Percentiles rank a stretch among this genome's conserved stretches.
These are phyloP conservation scores for Trissoscelio sp. DNA, from an alignment of 2,888 invertebrate genomes.

Conservation along the genomic window DNA sequence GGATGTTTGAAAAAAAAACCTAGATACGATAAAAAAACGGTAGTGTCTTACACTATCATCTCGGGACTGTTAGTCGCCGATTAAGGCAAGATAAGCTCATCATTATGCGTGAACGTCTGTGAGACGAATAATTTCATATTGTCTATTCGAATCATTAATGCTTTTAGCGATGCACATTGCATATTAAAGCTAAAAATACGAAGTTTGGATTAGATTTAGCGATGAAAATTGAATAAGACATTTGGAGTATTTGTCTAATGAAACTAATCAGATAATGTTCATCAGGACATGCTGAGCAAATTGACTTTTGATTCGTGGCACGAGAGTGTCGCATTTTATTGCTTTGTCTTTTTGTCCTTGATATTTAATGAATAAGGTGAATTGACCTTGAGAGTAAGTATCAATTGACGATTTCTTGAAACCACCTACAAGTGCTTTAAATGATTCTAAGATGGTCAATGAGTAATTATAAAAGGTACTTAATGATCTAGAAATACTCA, in stretches of 20 bases:
- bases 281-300: background rate
- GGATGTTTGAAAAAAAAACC: too few relatives aligned
- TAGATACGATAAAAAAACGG: too few relatives aligned
- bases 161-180: background rate
- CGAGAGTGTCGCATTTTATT: slow-evolving; percentile 17
- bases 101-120: slow-evolving; percentile 14
- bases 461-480: slow-evolving; percentile 17
- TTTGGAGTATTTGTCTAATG: too few relatives aligned
- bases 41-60: slow-evolving; percentile 30
- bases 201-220: too few relatives aligned
- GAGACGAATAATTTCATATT: slow-evolving; percentile 1
- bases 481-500: too few relatives aligned
- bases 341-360: slow-evolving; percentile 24
- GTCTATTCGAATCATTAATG: slow-evolving; percentile 6
- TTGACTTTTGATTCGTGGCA: background rate
- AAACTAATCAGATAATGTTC: background rate
- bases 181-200: slow-evolving; percentile 1
- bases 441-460: too few relatives aligned
- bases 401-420: slow-evolving; percentile 54
- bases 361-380: slow-evolving; percentile 41
- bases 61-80: slow-evolving; percentile 12
- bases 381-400: slow-evolving; percentile 42
- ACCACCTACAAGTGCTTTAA: slow-evolving; percentile 50
- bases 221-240: too few relatives aligned
- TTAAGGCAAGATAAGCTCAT: slow-evolving; percentile 14